Evolutionary conservation across 1,140 invertebrate genomes (phyloP), one percentile per base, ranked within the genome.

Genomic region (Drosophila azteca): DNA sequence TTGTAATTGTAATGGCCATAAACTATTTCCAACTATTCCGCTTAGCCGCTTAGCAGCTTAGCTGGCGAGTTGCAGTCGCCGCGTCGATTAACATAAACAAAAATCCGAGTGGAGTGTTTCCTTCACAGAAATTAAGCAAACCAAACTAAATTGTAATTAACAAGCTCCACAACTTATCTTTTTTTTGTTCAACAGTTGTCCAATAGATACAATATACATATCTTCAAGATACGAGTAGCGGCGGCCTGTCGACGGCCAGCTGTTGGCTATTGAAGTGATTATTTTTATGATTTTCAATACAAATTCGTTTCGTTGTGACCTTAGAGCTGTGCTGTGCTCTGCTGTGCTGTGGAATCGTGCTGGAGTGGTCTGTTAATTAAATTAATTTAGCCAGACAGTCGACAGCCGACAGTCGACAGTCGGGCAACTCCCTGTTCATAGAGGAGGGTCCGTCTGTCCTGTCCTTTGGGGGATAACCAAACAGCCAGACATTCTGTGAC

Each of bases 281-380:
- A 69, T 68, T 69, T 39, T 69, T 69, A 69, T 69, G 68, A 65
- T 78, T 78, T 78, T 78, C 77, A 75, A 80, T 79, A 50, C 55
- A 55, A 65, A 46, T 70, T 77, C 53, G 74, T 69, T 76, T 60
- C 43, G 41, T 51, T 46, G 52, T 68, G 79, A 82, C 79, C 79
- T 82, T 66, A 49, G 63, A 46, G 50, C 13, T 0, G 17, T 0
- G 17, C 17, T 20, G 17, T 20, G 17, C 1, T 0, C 17, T 43
- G 50, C 15, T 39, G 39, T 39, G 11, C 35, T 39, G 2, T 39
- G 35, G 6, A 26, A 8, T 44, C 49, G 65, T 55, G 71, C 53
- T 44, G 26, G 26, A 67, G 49, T 61, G 48, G 51, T 55, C 57
- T 54, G 45, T 26, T 85, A 85, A 84, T 84, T 84, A 69, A 80